Percentiles rank a stretch among this genome's conserved stretches.
phyloP scores from a whole-genome alignment of 2,797 vertebrate species.

The Alosa sapidissima region DNA sequence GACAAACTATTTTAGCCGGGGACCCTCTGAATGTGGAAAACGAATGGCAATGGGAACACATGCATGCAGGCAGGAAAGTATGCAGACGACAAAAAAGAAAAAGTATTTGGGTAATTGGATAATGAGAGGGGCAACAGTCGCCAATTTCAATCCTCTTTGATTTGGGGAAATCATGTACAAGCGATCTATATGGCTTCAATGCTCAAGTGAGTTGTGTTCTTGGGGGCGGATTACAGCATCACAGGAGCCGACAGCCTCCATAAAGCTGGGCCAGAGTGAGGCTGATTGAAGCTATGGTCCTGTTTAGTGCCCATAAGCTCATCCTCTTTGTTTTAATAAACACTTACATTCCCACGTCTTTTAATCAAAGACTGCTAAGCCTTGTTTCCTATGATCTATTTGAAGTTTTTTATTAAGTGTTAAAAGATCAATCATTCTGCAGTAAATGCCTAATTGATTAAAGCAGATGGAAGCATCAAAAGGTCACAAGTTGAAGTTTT shows the following conservation, averaged over 20 bases:
- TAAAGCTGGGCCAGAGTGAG: conserved; percentile 44
- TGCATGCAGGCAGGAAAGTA: conserved; percentile 57
- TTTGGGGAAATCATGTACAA: conserved; percentile 48
- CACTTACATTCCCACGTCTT: conserved; percentile 33
- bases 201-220: conserved; percentile 56
- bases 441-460: neutral
- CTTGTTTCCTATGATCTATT: no score
- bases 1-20: conserved; percentile 59
- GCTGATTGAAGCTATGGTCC: conserved; percentile 59
- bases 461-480: neutral
- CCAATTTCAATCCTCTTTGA: conserved; percentile 53
- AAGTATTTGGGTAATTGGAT: conserved; percentile 60
- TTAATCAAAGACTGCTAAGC: no score
- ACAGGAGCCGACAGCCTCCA: conserved; percentile 62
- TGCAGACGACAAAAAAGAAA: conserved; percentile 54
- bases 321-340: conserved; percentile 54
- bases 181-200: conserved; percentile 48
- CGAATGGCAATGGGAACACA: conserved; percentile 54
- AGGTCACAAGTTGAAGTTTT: neutral
- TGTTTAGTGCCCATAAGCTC: conserved; percentile 59
- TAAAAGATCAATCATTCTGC: neutral
- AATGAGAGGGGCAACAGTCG: conserved; percentile 67
- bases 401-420: neutral
- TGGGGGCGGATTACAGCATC: conserved; percentile 51
- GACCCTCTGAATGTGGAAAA: conserved; percentile 51